phyloP scores from a whole-genome alignment of 2,113 vertebrate genomes.

The Megaceryle maxima region DNA sequence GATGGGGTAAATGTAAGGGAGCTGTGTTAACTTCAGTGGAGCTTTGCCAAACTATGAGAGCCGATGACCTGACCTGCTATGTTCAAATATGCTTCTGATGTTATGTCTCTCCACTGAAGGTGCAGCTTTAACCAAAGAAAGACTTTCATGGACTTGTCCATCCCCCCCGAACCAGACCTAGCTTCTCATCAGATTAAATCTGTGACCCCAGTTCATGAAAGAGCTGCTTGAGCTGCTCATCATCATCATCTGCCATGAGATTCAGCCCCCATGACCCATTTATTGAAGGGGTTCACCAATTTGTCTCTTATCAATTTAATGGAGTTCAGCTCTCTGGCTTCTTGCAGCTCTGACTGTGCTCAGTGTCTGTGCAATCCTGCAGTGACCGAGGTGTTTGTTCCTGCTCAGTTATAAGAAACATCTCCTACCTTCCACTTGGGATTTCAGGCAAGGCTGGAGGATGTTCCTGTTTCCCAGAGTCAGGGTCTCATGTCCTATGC shows the following conservation, averaged over 20 bases:
- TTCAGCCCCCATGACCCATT: neutral
- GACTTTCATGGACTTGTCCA: fast-evolving
- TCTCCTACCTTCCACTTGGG: neutral
- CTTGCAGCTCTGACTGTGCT: neutral
- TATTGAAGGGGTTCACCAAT: neutral
- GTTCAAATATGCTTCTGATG: neutral
- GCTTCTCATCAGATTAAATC: neutral
- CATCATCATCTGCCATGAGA: neutral
- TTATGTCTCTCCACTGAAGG: neutral
- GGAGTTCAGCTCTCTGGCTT: neutral
- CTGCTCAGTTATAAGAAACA: neutral
- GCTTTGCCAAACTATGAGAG: neutral
- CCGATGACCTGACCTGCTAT: neutral
- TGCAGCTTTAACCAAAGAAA: neutral
- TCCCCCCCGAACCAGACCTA: neutral
- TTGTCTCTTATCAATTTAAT: neutral
- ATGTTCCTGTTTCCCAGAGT: neutral
- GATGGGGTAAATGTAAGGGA: neutral
- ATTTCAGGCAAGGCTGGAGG: neutral
- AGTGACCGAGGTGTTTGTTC: neutral
- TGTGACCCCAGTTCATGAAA: neutral
- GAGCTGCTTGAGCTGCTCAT: neutral
- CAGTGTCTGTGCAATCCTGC: neutral
- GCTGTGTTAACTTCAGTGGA: neutral
- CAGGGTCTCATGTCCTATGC: too few relatives aligned